Percentiles rank a stretch among this genome's conserved stretches.
Evolutionary conservation across 2,113 vertebrate species (phyloP).

Genomic region (Orthonyx spaldingii): DNA sequence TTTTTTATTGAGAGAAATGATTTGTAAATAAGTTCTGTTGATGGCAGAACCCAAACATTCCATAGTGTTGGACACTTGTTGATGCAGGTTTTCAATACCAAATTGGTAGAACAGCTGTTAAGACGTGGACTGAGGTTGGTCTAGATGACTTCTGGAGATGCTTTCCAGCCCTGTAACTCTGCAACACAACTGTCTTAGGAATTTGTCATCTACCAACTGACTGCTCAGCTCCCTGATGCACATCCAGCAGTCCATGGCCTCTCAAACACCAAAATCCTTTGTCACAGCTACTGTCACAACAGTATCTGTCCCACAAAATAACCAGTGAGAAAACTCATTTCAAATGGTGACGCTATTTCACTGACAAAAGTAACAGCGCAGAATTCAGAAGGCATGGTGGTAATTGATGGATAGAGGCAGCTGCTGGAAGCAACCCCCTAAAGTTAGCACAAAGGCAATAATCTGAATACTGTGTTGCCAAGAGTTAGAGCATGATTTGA

Average conservation of each 20-base stretch:
- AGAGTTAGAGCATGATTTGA: not conserved
- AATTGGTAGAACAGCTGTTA: not conserved
- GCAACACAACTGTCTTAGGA: not conserved
- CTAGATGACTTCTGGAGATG: not conserved
- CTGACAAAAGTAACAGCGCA: not conserved
- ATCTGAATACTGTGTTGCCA: not conserved
- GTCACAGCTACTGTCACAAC: not conserved
- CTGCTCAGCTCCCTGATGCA: not conserved
- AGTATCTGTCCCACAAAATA: not conserved
- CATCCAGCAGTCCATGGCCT: fast-evolving
- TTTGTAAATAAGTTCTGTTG: not conserved
- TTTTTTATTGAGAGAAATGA: not conserved
- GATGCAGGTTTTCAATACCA: not conserved
- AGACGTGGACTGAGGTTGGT: not conserved
- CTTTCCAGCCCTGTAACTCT: not conserved
- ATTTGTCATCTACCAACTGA: not conserved
- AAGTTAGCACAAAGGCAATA: not conserved
- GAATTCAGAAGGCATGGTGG: not conserved
- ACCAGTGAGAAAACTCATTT: not conserved
- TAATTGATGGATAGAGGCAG: not conserved
- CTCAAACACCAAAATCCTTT: not conserved
- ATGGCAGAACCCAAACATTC: not conserved
- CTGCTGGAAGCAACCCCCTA: not conserved
- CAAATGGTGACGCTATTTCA: not conserved
- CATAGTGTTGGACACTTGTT: not conserved